Percentiles rank a stretch among this genome's conserved stretches.
These are phyloP conservation scores for Drosophila kikkawai DNA, from an alignment of 1,140 invertebrate species.

Conservation along the genomic window DNA sequence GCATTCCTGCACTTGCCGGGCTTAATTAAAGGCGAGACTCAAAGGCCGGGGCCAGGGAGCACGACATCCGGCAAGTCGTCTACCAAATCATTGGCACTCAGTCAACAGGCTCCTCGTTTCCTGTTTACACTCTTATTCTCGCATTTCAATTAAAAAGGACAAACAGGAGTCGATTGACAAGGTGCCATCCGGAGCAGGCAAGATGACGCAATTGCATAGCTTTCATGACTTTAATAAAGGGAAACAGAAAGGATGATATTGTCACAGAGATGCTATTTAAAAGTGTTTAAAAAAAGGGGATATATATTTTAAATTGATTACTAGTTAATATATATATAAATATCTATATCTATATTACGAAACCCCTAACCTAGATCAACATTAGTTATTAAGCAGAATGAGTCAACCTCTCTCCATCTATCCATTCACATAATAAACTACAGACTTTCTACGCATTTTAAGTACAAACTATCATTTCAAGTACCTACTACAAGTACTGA, in stretches of 20 bases:
- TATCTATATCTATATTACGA: no score
- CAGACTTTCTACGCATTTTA: not conserved
- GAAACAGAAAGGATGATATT: not conserved
- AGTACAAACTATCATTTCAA: not conserved
- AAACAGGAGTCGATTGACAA: conserved; percentile 67
- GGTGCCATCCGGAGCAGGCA: conserved; percentile 11
- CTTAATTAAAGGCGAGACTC: conserved; percentile 64
- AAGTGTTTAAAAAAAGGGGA: no score
- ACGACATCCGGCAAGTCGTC: not conserved
- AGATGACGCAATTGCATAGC: not conserved
- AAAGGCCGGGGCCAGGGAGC: conserved; percentile 30
- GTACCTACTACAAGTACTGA: not conserved
- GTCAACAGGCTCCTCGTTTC: conserved; percentile 18
- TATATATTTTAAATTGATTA: no score
- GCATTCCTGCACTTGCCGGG: conserved; percentile 51
- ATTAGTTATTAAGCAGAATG: not conserved
- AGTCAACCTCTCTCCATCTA: not conserved
- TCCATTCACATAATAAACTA: not conserved
- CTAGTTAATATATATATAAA: no score
- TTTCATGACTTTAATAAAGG: not conserved
- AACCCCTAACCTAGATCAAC: not conserved
- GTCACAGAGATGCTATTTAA: no score
- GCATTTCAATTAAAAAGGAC: conserved; percentile 67
- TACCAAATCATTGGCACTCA: conserved; percentile 27
- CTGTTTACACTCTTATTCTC: conserved; percentile 15